These are phyloP conservation scores for Limnothrissa miodon DNA, from an alignment of 2,113 vertebrate species.

Conservation along the genomic window DNA sequence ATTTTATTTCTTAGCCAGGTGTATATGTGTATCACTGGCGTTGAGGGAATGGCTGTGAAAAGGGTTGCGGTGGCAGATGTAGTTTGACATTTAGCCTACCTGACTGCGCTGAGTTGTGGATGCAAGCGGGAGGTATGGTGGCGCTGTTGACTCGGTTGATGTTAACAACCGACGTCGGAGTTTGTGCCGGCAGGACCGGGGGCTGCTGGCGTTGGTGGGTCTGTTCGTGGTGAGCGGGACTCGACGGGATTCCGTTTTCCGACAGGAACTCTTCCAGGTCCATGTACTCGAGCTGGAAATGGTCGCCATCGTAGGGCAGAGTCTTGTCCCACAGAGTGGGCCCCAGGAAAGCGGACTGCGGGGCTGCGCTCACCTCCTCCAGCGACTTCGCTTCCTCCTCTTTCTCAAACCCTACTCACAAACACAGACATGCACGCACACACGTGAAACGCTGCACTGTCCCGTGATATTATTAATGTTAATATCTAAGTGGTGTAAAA, in stretches of 20 bases:
- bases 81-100: constrained; percentile 30
- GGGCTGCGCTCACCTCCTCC: constrained; percentile 81
- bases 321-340: constrained; percentile 93
- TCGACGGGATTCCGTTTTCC: constrained; percentile 88
- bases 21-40: too few species aligned
- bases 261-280: constrained; percentile 91
- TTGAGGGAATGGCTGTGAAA: neutral
- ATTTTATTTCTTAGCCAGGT: too few species aligned
- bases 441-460: neutral
- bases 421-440: constrained; percentile 10
- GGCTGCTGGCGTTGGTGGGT: constrained; percentile 74
- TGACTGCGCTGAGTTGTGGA: constrained; percentile 81
- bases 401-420: constrained; percentile 78
- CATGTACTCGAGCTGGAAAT: constrained; percentile 93
- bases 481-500: neutral
- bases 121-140: constrained; percentile 76
- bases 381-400: constrained; percentile 85
- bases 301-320: constrained; percentile 86
- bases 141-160: constrained; percentile 81
- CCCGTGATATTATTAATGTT: neutral
- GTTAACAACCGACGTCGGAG: constrained; percentile 80
- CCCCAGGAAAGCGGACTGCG: constrained; percentile 87
- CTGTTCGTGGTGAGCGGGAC: constrained; percentile 77
- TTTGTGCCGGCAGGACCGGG: constrained; percentile 47
- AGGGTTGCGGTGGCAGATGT: neutral